These are phyloP conservation scores for Poliocrania exsul DNA, from an alignment of 2,797 vertebrate species.

Conservation along the genomic window DNA sequence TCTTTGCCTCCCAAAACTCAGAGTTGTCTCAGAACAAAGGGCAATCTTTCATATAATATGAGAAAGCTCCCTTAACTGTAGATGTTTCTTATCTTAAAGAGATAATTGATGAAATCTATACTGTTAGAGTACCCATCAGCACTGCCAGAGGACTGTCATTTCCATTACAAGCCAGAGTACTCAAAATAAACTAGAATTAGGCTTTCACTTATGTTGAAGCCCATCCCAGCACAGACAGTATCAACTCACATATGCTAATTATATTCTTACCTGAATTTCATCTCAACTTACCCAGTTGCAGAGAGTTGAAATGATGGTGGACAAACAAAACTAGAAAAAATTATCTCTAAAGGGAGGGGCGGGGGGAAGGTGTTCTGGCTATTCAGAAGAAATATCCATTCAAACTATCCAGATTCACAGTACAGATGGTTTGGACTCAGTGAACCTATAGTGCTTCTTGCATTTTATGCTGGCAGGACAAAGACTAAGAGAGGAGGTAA, in stretches of 20 bases:
- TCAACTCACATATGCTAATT: not conserved
- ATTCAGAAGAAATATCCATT: not conserved
- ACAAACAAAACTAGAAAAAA: not conserved
- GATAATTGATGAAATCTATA: not conserved
- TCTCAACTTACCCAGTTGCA: not conserved
- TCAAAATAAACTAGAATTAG: not conserved
- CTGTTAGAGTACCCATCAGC: not conserved
- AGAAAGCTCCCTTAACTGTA: not conserved
- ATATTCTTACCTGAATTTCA: not conserved
- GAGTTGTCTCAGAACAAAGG: not conserved
- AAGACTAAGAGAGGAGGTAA: not conserved
- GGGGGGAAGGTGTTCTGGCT: not conserved
- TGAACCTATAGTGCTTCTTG: not conserved
- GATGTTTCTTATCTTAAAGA: constrained; percentile 11
- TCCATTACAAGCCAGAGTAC: not conserved
- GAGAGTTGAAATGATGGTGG: not conserved
- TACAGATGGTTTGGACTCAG: not conserved
- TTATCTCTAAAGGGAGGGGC: not conserved
- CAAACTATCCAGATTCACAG: not conserved
- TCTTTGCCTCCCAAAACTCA: not conserved
- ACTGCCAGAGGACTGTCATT: not conserved
- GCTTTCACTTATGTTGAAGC: not conserved
- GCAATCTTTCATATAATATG: not conserved
- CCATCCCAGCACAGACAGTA: not conserved
- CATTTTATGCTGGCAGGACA: not conserved